Evolutionary conservation across 2,888 invertebrate species (phyloP).

Genomic region (Lithosia quadra): DNA sequence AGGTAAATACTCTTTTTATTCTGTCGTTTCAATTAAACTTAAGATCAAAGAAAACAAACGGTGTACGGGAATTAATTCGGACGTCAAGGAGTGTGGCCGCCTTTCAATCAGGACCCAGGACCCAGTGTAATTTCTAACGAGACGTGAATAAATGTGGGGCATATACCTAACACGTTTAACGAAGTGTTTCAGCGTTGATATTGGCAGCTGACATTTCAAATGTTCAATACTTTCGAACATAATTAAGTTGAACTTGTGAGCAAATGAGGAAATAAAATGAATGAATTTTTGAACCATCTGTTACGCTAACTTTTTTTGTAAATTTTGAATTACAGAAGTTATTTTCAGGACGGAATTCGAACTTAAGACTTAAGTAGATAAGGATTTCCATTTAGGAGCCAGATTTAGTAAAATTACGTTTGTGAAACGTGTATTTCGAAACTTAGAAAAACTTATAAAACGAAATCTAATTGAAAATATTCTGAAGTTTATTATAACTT

Average conservation of each 20-base stretch:
- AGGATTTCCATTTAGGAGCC: background rate
- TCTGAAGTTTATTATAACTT: no score
- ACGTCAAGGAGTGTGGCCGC: constrained; percentile 39
- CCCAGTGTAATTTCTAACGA: constrained; percentile 43
- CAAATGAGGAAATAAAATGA: background rate
- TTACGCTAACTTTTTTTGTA: background rate
- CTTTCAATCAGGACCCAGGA: constrained; percentile 48
- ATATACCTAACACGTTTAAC: constrained; percentile 27
- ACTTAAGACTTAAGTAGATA: no score
- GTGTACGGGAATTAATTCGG: constrained; percentile 45
- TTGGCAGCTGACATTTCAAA: constrained; percentile 27
- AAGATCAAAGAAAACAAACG: constrained; percentile 52
- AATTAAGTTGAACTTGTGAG: constrained; percentile 5
- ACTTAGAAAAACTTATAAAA: no score
- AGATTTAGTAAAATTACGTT: no score
- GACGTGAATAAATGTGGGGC: constrained; percentile 37
- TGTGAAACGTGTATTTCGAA: no score
- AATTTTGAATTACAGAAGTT: background rate
- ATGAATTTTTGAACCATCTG: background rate
- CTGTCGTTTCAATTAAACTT: constrained; percentile 27
- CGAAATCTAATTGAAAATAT: no score
- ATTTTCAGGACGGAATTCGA: background rate
- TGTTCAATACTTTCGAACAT: constrained; percentile 27
- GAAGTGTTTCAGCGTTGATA: constrained; percentile 38
- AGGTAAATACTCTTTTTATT: background rate